A percentile compares a stretch with the other conserved stretches of the same genome.
Conservation (phyloP, 1,140 invertebrate genomes). For the Musca domestica region DNA sequence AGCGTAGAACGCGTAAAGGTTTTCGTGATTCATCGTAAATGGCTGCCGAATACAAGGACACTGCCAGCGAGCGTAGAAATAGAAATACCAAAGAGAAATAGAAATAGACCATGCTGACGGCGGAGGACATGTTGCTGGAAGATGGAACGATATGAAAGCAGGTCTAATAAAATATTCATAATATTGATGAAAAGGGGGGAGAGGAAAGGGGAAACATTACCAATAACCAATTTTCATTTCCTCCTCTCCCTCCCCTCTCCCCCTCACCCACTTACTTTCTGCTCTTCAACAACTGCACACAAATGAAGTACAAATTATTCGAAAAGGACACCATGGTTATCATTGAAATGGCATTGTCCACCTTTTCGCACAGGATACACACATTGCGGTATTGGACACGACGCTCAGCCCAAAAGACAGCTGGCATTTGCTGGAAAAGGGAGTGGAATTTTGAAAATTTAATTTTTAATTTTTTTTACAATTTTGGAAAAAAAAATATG, state of each 20-base stretch:
- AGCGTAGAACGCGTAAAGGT: constrained; percentile 60
- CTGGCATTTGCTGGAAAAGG: constrained; percentile 40
- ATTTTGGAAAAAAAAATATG: background rate
- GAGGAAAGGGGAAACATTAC: background rate
- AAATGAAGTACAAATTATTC: constrained; percentile 52
- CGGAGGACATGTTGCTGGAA: constrained; percentile 47
- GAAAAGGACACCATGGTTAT: constrained; percentile 52
- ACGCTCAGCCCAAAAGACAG: constrained; percentile 41
- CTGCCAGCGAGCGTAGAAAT: constrained; percentile 59
- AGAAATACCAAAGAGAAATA: constrained; percentile 66
- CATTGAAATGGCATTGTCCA: constrained; percentile 48
- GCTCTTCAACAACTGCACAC: constrained; percentile 46
- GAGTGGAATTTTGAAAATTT: too few species aligned
- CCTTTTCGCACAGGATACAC: constrained; percentile 42
- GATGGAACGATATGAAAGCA: background rate
- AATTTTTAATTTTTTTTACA: background rate
- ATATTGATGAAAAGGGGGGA: too few species aligned
- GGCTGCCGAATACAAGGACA: constrained; percentile 62
- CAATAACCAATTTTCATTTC: background rate
- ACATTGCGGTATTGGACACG: constrained; percentile 49
- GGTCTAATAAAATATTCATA: background rate
- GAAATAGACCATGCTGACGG: constrained; percentile 58
- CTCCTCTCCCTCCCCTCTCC: background rate
- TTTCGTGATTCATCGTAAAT: constrained; percentile 64
- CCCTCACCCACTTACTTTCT: constrained; percentile 37